Base-by-base conservation (phyloP, 2,888 invertebrate species). In the Phlogophora meticulosa region DNA sequence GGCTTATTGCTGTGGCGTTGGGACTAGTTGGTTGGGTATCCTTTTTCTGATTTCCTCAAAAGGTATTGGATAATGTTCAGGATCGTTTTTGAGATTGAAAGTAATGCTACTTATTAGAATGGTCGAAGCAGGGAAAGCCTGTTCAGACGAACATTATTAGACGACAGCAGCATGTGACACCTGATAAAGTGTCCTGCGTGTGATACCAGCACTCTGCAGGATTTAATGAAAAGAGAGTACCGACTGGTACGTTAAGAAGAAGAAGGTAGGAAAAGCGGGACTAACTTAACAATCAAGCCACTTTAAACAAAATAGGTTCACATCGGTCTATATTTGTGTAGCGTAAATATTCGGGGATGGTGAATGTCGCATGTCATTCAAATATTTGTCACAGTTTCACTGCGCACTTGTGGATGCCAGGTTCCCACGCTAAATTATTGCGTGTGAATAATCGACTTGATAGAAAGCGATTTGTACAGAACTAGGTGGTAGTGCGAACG, bases 351-450 rank as follows among this genome's bases (percentile, higher is more conserved):
- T 69, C 13, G 52, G 60, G 64, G 64, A 64, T 70, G 48, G 52
- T 32, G 58, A 74, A 72, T 75, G 56, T 82, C 49, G 81, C 78
- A 72, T 82, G 78, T 36, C 55, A 75, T 69, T 80, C 68, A 46
- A 62, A 69, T 71, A 80, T 82, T 81, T 78, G 81, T 80, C 81
- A 80, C 66, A 67, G 76, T 72, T 60, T 42, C 68, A 68, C 68
- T 65, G 43, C 65, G 60, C 70, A 79, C 82, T 79, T 76, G 62
- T 70, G 57, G 76, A 58, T 40, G 48, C 43, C 24, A 67, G 38
- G 61, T 79, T 82, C 82, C 55, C 82, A 80, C 80, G 65, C 49
- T 62, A 70, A 76, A 72, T 69, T 64, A 68, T 70, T 71, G 82
- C 58, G 65, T 82, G 82, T 72, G 76, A 82, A 76, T 72, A 82